A percentile compares a stretch with the other conserved stretches of the same genome.
phyloP scores from a whole-genome alignment of 2,888 invertebrate species.

The Cancer borealis region DNA sequence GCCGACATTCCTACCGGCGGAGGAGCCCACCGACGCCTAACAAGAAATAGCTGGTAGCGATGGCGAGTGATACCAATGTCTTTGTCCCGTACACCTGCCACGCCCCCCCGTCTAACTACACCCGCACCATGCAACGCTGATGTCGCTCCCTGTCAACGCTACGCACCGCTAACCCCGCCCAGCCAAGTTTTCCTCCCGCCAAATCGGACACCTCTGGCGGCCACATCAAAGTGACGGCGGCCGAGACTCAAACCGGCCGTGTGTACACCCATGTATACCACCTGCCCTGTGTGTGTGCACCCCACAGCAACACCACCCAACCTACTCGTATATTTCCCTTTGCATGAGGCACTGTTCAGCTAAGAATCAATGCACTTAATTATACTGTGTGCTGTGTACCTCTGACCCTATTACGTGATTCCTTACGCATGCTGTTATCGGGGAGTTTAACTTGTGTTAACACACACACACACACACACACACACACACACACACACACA shows the following conservation, averaged over 20 bases:
- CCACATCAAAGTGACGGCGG: conserved; percentile 56
- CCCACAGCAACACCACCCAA: not conserved
- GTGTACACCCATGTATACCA: conserved; percentile 48
- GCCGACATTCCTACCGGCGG: conserved; percentile 36
- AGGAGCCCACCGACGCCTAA: not conserved
- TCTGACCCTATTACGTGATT: not conserved
- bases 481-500: conserved; percentile 14
- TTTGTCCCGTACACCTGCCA: not conserved
- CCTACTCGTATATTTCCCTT: not conserved
- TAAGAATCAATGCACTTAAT: not conserved
- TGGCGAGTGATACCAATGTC: not conserved
- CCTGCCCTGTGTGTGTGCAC: not conserved
- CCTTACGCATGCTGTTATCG: not conserved
- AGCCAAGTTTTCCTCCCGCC: conserved; percentile 38
- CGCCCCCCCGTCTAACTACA: not conserved
- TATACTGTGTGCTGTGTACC: not conserved
- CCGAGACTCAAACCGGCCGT: conserved; percentile 30
- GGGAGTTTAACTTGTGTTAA: not conserved
- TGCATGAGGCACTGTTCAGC: conserved; percentile 2
- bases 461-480: not conserved
- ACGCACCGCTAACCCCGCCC: not conserved
- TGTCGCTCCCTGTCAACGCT: not conserved
- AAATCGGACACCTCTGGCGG: conserved; percentile 56
- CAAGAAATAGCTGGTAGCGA: not conserved
- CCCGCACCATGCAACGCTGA: not conserved